phyloP scores from a whole-genome alignment of 2,113 vertebrate genomes.

The Chionomys nivalis region DNA sequence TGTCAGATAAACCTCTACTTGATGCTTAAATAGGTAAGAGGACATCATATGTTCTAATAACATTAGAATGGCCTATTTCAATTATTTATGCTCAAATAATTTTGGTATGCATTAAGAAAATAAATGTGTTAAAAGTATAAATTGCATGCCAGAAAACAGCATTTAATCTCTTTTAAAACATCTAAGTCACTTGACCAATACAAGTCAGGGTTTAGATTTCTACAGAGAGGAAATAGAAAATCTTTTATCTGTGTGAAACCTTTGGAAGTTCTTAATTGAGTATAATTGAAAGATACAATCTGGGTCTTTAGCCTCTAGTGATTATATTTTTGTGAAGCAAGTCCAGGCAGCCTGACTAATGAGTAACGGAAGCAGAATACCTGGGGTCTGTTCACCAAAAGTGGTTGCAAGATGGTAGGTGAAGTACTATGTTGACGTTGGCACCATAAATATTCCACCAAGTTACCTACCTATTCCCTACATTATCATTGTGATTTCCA shows the following conservation, averaged over 20 bases:
- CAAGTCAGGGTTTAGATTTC: neutral
- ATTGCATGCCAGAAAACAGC: neutral
- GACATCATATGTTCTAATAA: neutral
- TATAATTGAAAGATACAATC: neutral
- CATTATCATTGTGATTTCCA: neutral
- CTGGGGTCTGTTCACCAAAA: neutral
- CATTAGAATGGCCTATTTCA: neutral
- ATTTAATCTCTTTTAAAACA: neutral
- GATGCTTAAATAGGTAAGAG: neutral
- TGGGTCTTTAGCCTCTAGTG: too few species aligned
- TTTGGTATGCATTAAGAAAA: neutral
- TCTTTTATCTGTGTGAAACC: neutral
- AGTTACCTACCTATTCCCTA: neutral
- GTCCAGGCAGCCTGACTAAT: neutral
- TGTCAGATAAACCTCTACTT: neutral
- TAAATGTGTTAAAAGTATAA: neutral
- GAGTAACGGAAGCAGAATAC: neutral
- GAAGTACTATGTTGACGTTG: neutral
- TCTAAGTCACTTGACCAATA: neutral
- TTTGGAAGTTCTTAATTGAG: neutral
- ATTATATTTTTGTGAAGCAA: neutral
- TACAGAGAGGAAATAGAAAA: neutral
- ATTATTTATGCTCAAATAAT: neutral
- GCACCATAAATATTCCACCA: neutral
- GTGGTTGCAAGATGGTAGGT: neutral